phyloP scores from a whole-genome alignment of 2,888 invertebrate genomes.

The Polyploca ridens region DNA sequence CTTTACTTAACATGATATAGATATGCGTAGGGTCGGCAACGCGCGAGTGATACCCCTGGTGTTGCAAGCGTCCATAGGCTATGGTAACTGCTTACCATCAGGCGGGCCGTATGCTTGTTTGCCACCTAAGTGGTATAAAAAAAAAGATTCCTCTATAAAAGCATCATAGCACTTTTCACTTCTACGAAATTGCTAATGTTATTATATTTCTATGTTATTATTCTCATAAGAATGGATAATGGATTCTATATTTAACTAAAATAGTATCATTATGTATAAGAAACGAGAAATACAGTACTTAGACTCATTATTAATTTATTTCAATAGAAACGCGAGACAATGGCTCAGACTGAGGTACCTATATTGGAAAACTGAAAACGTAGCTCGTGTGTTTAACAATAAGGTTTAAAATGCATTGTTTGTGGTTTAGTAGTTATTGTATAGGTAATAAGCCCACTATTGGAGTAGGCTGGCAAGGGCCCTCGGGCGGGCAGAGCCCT shows the following conservation, averaged over 20 bases:
- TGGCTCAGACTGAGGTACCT: constrained; percentile 46
- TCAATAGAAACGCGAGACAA: constrained; percentile 60
- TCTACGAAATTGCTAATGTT: too few species aligned
- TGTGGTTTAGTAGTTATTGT: constrained; percentile 32
- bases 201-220: background rate
- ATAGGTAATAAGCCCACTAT: constrained; percentile 53
- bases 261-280: background rate
- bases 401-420: constrained; percentile 43
- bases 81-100: too few species aligned
- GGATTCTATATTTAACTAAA: background rate
- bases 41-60: too few species aligned
- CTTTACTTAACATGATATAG: too few species aligned
- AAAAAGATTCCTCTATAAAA: too few species aligned
- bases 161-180: too few species aligned
- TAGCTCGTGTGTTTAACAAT: constrained; percentile 22
- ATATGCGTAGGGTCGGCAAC: too few species aligned
- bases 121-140: too few species aligned
- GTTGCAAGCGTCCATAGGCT: too few species aligned
- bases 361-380: constrained; percentile 19
- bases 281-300: background rate
- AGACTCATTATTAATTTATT: constrained; percentile 42
- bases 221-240: background rate
- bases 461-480: constrained; percentile 63
- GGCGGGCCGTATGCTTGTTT: too few species aligned
- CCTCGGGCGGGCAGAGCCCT: constrained; percentile 62